Conservation (phyloP, 1,140 invertebrate genomes). For the Drosophila suzukii region DNA sequence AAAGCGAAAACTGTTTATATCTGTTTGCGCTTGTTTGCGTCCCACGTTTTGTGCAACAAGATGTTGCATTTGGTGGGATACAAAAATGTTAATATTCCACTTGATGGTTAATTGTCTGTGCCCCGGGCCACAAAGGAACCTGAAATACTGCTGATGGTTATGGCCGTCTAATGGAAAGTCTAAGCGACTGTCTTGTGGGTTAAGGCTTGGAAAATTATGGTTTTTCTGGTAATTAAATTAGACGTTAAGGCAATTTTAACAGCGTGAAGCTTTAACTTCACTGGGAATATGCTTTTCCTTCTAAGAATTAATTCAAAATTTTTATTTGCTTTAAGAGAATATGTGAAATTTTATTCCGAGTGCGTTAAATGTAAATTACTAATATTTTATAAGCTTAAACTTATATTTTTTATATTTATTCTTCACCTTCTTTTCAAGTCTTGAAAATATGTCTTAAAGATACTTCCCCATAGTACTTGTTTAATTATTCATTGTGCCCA, state of each 20-base stretch:
- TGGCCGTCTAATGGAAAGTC: neutral
- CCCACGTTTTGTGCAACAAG: slow-evolving; percentile 48
- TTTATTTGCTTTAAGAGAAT: too few relatives aligned
- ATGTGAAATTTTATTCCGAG: too few relatives aligned
- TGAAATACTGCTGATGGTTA: slow-evolving; percentile 11
- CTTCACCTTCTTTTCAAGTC: too few relatives aligned
- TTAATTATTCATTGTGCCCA: too few relatives aligned
- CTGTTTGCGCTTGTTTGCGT: slow-evolving; percentile 22
- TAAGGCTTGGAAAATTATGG: neutral
- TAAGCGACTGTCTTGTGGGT: neutral
- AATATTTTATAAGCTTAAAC: too few relatives aligned
- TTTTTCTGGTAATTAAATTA: neutral
- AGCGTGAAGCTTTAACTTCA: neutral
- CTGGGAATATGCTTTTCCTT: neutral
- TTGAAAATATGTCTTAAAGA: too few relatives aligned
- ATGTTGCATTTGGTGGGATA: slow-evolving; percentile 49
- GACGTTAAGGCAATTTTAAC: neutral
- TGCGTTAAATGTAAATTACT: too few relatives aligned
- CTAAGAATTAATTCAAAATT: too few relatives aligned
- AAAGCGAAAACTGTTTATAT: slow-evolving; percentile 64
- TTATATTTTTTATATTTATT: neutral
- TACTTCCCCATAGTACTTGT: neutral
- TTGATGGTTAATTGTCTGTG: slow-evolving; percentile 49
- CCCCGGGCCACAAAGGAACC: slow-evolving; percentile 10
- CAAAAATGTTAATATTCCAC: slow-evolving; percentile 37